Evolutionary conservation across 2,888 invertebrate species (phyloP), one percentile per base, ranked within the genome.

Genomic region (Apoda limacodes): DNA sequence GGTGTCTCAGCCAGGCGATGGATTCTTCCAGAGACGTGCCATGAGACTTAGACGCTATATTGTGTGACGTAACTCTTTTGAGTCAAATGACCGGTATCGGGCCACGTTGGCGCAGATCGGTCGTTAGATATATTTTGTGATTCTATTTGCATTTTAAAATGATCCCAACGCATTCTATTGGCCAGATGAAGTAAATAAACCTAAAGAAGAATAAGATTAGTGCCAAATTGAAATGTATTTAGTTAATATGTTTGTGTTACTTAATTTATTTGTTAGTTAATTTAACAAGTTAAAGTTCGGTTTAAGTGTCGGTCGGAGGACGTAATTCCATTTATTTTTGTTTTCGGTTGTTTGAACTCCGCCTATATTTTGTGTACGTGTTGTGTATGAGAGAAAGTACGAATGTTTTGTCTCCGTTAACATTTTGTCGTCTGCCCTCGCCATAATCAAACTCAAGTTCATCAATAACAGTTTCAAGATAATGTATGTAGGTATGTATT

Each of bases 211-310:
- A 60, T 65, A 72, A 72, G 70, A 55, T 48, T 71, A 75, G 78
- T 78, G 78, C 78, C 76, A 76, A 78, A 72, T 55, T 53, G 42
- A 50, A 49, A 55, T 56, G 59, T 50, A 46, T 54, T 48, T 50
- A 42, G 49, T 52, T 45, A 45, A 35, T 43, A 17, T 7, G 45
- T 40, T 55, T 60, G 59, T 60, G 65, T 74, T 72, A 70, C 67
- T 71, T 78, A 71, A 75, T 70, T 75, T 76, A 76, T 75, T 72
- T 43, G 48, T 56, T 67, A 53, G 45, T 46, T 40, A 34, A 32
- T 22, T 38, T 51, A 44, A 43, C 37, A 32, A 48, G 46, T 46
- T n/a, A 17, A 7, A 17, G 17, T 17, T 17, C 7, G 5, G 5
- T 17, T 17, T 17, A 17, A 17, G n/a, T n/a, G n/a, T n/a, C 17